Evolutionary conservation across 2,113 vertebrate species (phyloP).

Genomic region (Paralichthys olivaceus): DNA sequence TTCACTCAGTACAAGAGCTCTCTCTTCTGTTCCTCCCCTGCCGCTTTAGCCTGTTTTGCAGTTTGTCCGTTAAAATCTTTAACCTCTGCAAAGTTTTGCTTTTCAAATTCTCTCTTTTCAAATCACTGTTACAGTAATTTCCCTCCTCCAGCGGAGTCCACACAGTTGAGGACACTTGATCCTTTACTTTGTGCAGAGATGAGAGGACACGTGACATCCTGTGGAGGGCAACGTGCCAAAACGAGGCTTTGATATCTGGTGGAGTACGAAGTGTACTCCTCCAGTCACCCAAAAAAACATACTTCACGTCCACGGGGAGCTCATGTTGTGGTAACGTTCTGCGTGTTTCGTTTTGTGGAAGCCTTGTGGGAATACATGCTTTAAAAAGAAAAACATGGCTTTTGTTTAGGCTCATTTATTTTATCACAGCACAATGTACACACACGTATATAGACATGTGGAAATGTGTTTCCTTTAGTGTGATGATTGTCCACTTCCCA

Average conservation of each 20-base stretch:
- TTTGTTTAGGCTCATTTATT: conserved; percentile 22
- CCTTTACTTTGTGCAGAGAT: conserved; percentile 16
- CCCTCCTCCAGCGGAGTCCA: background rate
- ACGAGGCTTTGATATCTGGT: conserved; percentile 14
- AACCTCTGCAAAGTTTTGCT: conserved; percentile 3
- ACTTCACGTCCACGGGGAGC: background rate
- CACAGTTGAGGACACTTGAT: conserved; percentile 4
- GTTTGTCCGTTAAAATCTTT: conserved; percentile 9
- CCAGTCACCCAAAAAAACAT: background rate
- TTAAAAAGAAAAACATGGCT: conserved; percentile 13
- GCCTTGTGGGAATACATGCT: background rate
- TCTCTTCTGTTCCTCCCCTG: background rate
- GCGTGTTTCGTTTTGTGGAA: background rate
- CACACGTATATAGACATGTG: background rate
- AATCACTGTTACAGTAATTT: background rate
- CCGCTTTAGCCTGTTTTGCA: background rate
- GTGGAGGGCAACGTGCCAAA: background rate
- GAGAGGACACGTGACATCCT: conserved; percentile 28
- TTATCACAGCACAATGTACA: background rate
- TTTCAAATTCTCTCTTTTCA: background rate
- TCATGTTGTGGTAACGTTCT: background rate
- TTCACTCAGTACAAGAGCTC: conserved; percentile 10
- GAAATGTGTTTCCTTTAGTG: too few relatives aligned
- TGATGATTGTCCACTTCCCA: background rate
- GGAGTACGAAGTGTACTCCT: background rate